Evolutionary conservation across 2,797 vertebrate genomes (phyloP).

Genomic region (Diglossa cyanea): DNA sequence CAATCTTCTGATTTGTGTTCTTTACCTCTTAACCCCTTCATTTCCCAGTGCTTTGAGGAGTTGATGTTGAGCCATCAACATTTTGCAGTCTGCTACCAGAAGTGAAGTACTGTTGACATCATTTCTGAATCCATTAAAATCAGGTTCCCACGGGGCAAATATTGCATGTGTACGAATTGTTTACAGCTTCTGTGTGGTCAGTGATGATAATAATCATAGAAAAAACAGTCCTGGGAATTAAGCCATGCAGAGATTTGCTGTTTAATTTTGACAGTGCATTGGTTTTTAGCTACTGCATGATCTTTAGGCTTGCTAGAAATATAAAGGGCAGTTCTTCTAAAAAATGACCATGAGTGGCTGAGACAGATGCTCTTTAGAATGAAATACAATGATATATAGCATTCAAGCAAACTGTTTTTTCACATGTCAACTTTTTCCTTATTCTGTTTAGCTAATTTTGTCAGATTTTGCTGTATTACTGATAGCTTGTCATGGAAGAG

Average conservation of each 20-base stretch:
- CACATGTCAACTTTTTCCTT: not conserved
- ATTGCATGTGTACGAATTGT: not conserved
- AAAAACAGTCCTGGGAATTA: not conserved
- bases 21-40: not conserved
- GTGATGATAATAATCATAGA: not conserved
- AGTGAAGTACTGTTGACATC: not conserved
- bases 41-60: not conserved
- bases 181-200: not conserved
- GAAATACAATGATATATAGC: not conserved
- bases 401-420: not conserved
- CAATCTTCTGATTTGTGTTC: not conserved
- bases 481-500: not conserved
- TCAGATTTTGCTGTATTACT: not conserved
- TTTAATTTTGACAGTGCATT: constrained; percentile 4
- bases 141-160: not conserved
- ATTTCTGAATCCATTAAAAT: not conserved
- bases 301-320: not conserved
- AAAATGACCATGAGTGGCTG: not conserved
- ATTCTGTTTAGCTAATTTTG: not conserved
- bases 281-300: not conserved
- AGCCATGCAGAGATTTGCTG: not conserved
- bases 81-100: not conserved
- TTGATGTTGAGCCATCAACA: not conserved
- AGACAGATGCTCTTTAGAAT: not conserved
- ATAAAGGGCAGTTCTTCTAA: not conserved